Percentiles rank a stretch among this genome's conserved stretches.
Evolutionary conservation across 2,797 vertebrate species (phyloP).

Genomic region (Crypturellus tataupa): DNA sequence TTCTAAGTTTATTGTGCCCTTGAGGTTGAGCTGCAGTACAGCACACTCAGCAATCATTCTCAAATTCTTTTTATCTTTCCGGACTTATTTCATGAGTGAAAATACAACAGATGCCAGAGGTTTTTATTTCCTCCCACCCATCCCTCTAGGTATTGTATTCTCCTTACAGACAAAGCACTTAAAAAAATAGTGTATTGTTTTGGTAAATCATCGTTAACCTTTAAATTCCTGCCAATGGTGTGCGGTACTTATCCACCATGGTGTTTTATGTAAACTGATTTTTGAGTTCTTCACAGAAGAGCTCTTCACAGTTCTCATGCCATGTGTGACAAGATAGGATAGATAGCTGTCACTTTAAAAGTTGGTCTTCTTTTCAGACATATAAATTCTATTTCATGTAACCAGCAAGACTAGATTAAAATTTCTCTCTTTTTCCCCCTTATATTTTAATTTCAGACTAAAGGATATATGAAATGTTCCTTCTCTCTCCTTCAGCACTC

Average conservation of each 20-base stretch:
- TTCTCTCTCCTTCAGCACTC: neutral
- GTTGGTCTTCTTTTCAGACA: neutral
- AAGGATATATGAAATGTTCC: neutral
- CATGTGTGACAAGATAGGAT: neutral
- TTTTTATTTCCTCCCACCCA: slow-evolving; percentile 19
- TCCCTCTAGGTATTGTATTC: slow-evolving; percentile 12
- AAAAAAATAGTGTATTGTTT: slow-evolving; percentile 42
- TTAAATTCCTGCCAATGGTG: slow-evolving; percentile 6
- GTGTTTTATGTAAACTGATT: slow-evolving; percentile 4
- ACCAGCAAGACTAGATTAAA: neutral
- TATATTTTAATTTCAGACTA: neutral
- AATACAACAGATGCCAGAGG: slow-evolving; percentile 57
- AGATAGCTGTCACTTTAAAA: neutral
- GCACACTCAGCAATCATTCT: slow-evolving; percentile 60
- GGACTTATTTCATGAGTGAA: slow-evolving; percentile 36
- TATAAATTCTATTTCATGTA: neutral
- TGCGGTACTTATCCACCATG: neutral
- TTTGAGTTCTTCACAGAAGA: neutral
- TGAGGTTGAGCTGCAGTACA: slow-evolving; percentile 47
- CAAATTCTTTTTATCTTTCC: slow-evolving; percentile 60
- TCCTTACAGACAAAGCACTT: slow-evolving; percentile 49
- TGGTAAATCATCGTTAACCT: slow-evolving; percentile 52
- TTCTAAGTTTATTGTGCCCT: slow-evolving; percentile 65
- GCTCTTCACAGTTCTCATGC: neutral
- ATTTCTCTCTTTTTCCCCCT: rapidly evolving